Evolutionary conservation across 1,140 invertebrate genomes (phyloP).

Genomic region (Drosophila asahinai): DNA sequence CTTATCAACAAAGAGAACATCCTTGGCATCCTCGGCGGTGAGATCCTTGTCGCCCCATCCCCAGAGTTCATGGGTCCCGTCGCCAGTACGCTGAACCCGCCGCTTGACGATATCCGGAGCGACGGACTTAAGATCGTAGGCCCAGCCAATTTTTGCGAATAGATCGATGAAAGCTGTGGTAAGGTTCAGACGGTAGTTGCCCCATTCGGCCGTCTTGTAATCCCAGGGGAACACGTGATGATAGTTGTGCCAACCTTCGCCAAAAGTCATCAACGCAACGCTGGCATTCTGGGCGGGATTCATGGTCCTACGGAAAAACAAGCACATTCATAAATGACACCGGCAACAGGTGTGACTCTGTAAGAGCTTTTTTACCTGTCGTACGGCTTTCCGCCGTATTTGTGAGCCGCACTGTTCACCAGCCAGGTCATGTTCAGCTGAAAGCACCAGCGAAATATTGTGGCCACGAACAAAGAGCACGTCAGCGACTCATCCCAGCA

Average conservation of each 20-base stretch:
- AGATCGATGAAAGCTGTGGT: slow-evolving; percentile 95
- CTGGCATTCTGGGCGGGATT: slow-evolving; percentile 90
- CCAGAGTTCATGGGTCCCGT: slow-evolving; percentile 92
- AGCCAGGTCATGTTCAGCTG: slow-evolving; percentile 98
- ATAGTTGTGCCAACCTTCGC: slow-evolving; percentile 98
- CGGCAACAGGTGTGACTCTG: slow-evolving; percentile 28
- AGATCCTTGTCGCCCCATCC: slow-evolving; percentile 94
- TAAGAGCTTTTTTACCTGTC: slow-evolving; percentile 89
- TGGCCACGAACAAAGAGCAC: slow-evolving; percentile 91
- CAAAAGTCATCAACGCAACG: slow-evolving; percentile 90
- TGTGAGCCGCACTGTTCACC: slow-evolving; percentile 97
- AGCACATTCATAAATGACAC: background rate
- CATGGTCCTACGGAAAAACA: slow-evolving; percentile 86
- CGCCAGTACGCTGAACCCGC: slow-evolving; percentile 91
- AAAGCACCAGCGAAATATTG: slow-evolving; percentile 93
- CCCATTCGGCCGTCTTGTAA: slow-evolving; percentile 94
- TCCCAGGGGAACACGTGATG: slow-evolving; percentile 98
- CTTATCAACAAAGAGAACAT: slow-evolving; percentile 66
- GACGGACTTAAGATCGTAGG: slow-evolving; percentile 94
- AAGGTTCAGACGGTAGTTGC: slow-evolving; percentile 92
- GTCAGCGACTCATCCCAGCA: slow-evolving; percentile 93
- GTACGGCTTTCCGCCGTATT: slow-evolving; percentile 96
- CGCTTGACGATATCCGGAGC: slow-evolving; percentile 89
- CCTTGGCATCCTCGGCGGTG: slow-evolving; percentile 87
- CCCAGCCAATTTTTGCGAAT: slow-evolving; percentile 93